Evolutionary conservation across 2,797 vertebrate species (phyloP), one percentile per base, ranked within the genome.

Genomic region (Monodelphis domestica): DNA sequence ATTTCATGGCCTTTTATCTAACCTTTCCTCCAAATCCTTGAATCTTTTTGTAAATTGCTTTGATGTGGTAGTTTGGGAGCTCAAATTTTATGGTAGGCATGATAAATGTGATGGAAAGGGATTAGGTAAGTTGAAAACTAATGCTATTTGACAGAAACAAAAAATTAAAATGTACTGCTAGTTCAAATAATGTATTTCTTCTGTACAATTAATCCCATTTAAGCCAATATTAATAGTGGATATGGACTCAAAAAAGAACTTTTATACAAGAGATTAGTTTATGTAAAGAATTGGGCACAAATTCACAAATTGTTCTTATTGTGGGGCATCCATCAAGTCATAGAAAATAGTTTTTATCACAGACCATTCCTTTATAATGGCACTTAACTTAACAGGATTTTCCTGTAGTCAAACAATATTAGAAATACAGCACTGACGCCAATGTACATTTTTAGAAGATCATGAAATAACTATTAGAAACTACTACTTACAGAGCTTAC

Each of bases 401-500:
- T 96, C 54, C 53, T 90, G 53, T 1, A 94, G 28, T 92, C 93
- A 93, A 89, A 56, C 12, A 89, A 50, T n/a, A 94, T 93, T 30
- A 91, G 94, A 96, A 97, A 88, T 38, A 38, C 0, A 91, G 38
- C 87, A 78, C 89, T 93, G 52, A 21, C 90, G 89, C 87, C 88
- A 92, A 54, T 95, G 88, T 14, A 87, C 88, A 50, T 30, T 92
- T 94, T 89, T 91, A 84, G 89, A 53, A 96, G 12, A 89, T 7
- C 56, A 56, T 91, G 87, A 91, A 93, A 89, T 93, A 94, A 92
- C 78, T 94, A 78, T 93, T 87, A 53, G 30, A 6, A 95, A 91
- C 94, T 94, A 94, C 53, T 93, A 78, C 56, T 93, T 87, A 87
- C 90, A 95, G 30, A 96, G 38, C 70, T 91, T 94, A 95, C 5